Conservation (phyloP, 2,888 invertebrate genomes). For the Blastobasis lacticolella region DNA sequence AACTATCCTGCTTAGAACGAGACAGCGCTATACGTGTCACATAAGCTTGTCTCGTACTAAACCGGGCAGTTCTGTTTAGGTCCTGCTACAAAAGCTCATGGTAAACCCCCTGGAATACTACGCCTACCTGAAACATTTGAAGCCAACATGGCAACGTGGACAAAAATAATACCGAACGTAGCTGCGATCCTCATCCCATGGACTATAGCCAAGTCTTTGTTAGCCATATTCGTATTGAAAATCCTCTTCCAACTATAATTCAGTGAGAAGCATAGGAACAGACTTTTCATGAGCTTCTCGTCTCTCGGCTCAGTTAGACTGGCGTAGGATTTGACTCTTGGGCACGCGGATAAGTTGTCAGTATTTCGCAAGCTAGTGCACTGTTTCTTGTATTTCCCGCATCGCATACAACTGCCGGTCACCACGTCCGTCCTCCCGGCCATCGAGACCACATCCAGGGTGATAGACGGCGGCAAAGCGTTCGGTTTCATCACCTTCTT, state of each 20-base stretch:
- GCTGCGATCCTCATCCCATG: slow-evolving; percentile 77
- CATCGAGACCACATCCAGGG: slow-evolving; percentile 51
- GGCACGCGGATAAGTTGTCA: slow-evolving; percentile 37
- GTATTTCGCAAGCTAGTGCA: slow-evolving; percentile 33
- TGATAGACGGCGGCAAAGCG: slow-evolving; percentile 46
- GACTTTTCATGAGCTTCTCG: slow-evolving; percentile 33
- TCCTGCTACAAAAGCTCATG: too few species aligned
- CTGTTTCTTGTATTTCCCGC: slow-evolving; percentile 60
- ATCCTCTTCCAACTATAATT: slow-evolving; percentile 54
- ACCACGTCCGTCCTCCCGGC: slow-evolving; percentile 44
- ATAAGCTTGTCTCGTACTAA: too few species aligned
- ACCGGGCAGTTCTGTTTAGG: too few species aligned
- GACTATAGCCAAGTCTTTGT: slow-evolving; percentile 68
- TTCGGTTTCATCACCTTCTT: slow-evolving; percentile 35
- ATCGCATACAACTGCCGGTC: slow-evolving; percentile 47
- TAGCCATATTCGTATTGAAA: slow-evolving; percentile 60
- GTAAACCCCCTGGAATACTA: background rate
- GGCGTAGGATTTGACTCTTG: slow-evolving; percentile 43
- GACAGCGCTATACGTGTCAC: too few species aligned
- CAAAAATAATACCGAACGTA: slow-evolving; percentile 78
- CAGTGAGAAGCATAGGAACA: slow-evolving; percentile 58
- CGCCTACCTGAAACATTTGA: slow-evolving; percentile 76
- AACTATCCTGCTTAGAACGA: too few species aligned
- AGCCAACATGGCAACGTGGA: slow-evolving; percentile 76
- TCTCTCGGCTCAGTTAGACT: slow-evolving; percentile 43